phyloP scores from a whole-genome alignment of 2,113 vertebrate genomes.

The Actenoides hombroni region DNA sequence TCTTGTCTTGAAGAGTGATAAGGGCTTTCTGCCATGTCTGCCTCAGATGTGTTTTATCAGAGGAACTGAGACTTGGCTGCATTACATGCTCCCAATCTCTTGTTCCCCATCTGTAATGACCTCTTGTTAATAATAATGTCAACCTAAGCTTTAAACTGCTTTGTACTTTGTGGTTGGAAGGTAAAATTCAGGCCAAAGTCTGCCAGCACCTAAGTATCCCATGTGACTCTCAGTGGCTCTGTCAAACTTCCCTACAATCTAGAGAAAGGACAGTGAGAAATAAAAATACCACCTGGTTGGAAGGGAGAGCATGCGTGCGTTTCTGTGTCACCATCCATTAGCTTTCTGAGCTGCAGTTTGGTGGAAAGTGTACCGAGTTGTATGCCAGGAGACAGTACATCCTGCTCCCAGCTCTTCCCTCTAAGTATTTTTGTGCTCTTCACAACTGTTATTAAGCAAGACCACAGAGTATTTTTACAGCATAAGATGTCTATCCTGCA shows the following conservation, averaged over 20 bases:
- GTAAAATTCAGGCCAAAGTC: neutral
- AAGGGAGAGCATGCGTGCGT: neutral
- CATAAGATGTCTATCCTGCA: neutral
- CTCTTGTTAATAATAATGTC: neutral
- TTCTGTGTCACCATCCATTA: neutral
- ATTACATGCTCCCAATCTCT: neutral
- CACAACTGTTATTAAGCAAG: slow-evolving; percentile 52
- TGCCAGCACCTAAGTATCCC: neutral
- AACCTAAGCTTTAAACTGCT: neutral
- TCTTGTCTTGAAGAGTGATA: neutral
- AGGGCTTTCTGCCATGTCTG: neutral
- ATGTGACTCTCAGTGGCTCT: fast-evolving
- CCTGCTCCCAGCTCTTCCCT: slow-evolving; percentile 24
- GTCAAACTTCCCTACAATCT: neutral
- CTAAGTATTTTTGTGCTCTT: slow-evolving; percentile 41
- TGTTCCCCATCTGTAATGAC: neutral
- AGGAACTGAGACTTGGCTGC: neutral
- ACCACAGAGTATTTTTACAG: slow-evolving; percentile 47
- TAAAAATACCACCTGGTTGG: slow-evolving; percentile 14
- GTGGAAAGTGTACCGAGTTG: neutral
- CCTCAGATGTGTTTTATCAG: fast-evolving
- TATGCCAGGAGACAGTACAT: slow-evolving; percentile 19
- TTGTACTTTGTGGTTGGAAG: neutral
- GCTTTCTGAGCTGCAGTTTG: neutral
- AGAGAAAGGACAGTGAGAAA: neutral